These are phyloP conservation scores for Cladopsammia gracilis DNA, from an alignment of 64 coral and sea anemone species.

Conservation along the genomic window DNA sequence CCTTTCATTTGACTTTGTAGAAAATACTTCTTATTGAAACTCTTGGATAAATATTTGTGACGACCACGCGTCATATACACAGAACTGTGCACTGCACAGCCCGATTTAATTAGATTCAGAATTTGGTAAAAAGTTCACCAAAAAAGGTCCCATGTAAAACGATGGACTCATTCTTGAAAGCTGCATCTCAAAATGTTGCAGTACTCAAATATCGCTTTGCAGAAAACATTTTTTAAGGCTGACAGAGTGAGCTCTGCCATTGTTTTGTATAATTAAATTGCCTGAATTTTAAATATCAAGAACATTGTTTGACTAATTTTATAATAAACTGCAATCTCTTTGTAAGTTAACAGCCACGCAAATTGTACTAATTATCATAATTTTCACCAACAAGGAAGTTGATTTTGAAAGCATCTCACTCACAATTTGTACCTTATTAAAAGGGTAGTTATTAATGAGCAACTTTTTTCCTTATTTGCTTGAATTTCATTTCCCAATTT, in stretches of 20 bases:
- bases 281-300: slow-evolving; percentile 9
- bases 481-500: slow-evolving; percentile 15
- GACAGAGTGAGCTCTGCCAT: neutral
- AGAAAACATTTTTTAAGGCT: neutral
- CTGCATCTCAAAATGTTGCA: slow-evolving; percentile 7
- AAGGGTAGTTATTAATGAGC: neutral
- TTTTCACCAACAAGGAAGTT: neutral
- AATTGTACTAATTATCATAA: neutral
- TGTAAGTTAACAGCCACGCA: neutral
- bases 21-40: slow-evolving; percentile 39
- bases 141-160: slow-evolving; percentile 18
- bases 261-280: neutral
- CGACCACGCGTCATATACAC: neutral
- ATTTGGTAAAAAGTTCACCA: slow-evolving; percentile 46
- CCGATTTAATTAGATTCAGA: neutral
- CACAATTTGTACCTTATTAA: neutral
- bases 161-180: neutral
- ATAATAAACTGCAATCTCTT: neutral
- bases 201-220: slow-evolving; percentile 14
- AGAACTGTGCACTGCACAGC: slow-evolving; percentile 35
- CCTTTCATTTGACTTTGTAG: neutral
- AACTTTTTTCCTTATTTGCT: neutral
- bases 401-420: neutral
- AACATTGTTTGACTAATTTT: slow-evolving; percentile 3
- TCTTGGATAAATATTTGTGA: slow-evolving; percentile 30